phyloP scores from a whole-genome alignment of 2,888 invertebrate species.

The Leucania comma region DNA sequence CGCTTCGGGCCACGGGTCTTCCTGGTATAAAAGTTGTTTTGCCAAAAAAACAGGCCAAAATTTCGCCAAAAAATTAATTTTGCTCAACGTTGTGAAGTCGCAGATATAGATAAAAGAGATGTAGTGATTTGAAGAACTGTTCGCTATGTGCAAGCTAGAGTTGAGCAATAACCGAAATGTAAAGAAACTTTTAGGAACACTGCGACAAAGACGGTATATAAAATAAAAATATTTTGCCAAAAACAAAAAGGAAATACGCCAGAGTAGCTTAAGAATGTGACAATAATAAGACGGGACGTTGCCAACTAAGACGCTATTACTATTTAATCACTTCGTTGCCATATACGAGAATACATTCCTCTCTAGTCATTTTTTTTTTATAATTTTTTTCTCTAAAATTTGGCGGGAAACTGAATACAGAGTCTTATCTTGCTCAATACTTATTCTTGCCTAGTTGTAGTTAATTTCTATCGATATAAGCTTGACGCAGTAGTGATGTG shows the following conservation, averaged over 20 bases:
- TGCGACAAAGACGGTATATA: slow-evolving; percentile 51
- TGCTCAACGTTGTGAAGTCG: slow-evolving; percentile 61
- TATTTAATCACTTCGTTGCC: slow-evolving; percentile 75
- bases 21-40: slow-evolving; percentile 78
- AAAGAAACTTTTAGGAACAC: slow-evolving; percentile 41
- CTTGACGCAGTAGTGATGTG: slow-evolving; percentile 86
- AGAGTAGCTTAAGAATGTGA: slow-evolving; percentile 86
- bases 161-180: slow-evolving; percentile 40
- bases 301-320: slow-evolving; percentile 83
- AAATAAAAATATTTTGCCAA: slow-evolving; percentile 64
- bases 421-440: slow-evolving; percentile 87
- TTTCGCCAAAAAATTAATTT: slow-evolving; percentile 66
- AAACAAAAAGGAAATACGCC: slow-evolving; percentile 68
- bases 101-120: slow-evolving; percentile 30
- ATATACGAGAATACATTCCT: slow-evolving; percentile 84
- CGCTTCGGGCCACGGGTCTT: slow-evolving; percentile 88
- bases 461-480: slow-evolving; percentile 72
- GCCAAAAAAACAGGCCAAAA: slow-evolving; percentile 86
- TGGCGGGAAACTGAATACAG: slow-evolving; percentile 75
- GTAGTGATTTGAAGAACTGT: slow-evolving; percentile 27
- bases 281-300: slow-evolving; percentile 85
- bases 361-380: slow-evolving; percentile 86
- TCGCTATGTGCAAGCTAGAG: slow-evolving; percentile 24
- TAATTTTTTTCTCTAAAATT: slow-evolving; percentile 65
- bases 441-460: slow-evolving; percentile 85